Base-by-base conservation (phyloP, 2,888 invertebrate genomes). In the Byasa hedistus region DNA sequence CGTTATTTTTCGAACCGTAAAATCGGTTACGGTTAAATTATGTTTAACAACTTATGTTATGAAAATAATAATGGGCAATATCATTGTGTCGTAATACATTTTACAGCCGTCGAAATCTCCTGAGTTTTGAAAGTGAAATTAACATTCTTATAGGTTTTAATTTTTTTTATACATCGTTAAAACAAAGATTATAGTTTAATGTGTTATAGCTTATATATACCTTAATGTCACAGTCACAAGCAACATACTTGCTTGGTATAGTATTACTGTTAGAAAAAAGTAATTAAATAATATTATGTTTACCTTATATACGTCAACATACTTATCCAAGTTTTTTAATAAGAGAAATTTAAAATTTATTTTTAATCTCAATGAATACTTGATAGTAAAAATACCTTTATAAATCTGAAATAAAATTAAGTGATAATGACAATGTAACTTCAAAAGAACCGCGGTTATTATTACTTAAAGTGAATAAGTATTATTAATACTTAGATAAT, bases 71-170 rank as follows among this genome's bases (percentile, higher is more conserved):
- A 54, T 15, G 7, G 19, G 5, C 17, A n/a, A 52, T n/a, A 52
- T 61, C 51, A 21, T n/a, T 61, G 54, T 36, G 0, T 36, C 15
- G 21, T 61, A 44, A 61, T 12, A 57, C 22, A 22, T 24, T 24
- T 24, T 44, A 32, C 23, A 17, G 23, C 44, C 32, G 39, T 19
- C 51, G 23, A 27, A 60, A 17, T 19, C 4, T 4, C 21, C 24
- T 21, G 21, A 27, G 48, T 3, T 64, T 58, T 44, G n/a, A 32
- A 44, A 44, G 21, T 56, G 39, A 57, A 24, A 54, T 61, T 61
- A 61, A 65, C 23, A 22, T 48, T 8, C 10, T 27, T 52, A 58
- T 39, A 52, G 52, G 24, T 36, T 61, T 61, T 61, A 36, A 54
- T n/a, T 21, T 4, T 39, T 19, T n/a, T n/a, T n/a, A n/a, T n/a